Percentiles rank a stretch among this genome's conserved stretches.
phyloP scores from a whole-genome alignment of 2,888 invertebrate species.

The Flexamia atlantica region DNA sequence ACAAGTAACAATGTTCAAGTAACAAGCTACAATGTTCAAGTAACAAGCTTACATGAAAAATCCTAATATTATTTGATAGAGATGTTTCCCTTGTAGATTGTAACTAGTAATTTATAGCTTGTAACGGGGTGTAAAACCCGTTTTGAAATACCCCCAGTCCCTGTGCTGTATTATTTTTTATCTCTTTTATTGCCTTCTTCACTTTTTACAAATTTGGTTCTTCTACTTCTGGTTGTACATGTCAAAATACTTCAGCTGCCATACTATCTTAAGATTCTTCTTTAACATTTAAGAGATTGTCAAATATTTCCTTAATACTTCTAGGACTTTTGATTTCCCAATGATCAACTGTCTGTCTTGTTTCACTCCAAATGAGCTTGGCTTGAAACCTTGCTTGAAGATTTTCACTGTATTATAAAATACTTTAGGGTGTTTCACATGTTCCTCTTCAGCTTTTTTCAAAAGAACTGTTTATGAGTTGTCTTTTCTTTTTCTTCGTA shows the following conservation, averaged over 20 bases:
- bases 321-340: constrained; percentile 21
- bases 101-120: too few relatives aligned
- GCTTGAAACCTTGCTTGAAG: constrained; percentile 44
- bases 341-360: not conserved
- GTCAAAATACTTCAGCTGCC: not conserved
- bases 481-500: constrained; percentile 41
- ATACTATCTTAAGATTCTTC: too few relatives aligned
- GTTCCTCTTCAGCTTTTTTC: constrained; percentile 28
- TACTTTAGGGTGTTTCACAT: not conserved
- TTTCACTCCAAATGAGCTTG: constrained; percentile 48
- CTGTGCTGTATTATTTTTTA: constrained; percentile 51
- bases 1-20: too few relatives aligned
- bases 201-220: constrained; percentile 45
- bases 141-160: not conserved
- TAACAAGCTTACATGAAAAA: too few relatives aligned
- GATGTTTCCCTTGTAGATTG: too few relatives aligned
- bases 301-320: too few relatives aligned
- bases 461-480: constrained; percentile 35
- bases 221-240: constrained; percentile 51
- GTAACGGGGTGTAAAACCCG: too few relatives aligned
- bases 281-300: too few relatives aligned
- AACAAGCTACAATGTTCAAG: too few relatives aligned
- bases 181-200: not conserved
- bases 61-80: too few relatives aligned
- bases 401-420: constrained; percentile 18